Evolutionary conservation across 2,113 vertebrate species (phyloP).

Genomic region (Aramus guarauna): DNA sequence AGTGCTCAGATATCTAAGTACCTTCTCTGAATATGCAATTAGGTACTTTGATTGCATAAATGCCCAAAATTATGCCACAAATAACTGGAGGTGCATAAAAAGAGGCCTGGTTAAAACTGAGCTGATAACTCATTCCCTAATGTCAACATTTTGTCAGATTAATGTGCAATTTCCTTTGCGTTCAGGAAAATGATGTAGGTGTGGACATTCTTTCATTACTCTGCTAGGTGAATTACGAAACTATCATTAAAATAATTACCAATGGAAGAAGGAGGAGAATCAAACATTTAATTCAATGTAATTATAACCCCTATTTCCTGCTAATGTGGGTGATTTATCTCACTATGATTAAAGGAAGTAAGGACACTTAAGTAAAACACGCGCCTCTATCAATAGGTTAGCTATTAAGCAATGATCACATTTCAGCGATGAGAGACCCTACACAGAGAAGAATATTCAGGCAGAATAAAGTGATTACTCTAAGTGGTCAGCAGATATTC

Average conservation of each 20-base stretch:
- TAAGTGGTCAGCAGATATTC: neutral
- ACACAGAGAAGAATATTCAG: neutral
- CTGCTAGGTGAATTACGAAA: neutral
- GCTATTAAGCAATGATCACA: neutral
- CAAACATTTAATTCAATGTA: slow-evolving; percentile 28
- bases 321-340: slow-evolving; percentile 18
- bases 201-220: neutral
- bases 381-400: neutral
- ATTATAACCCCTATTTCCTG: slow-evolving; percentile 18
- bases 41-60: neutral
- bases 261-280: slow-evolving; percentile 12
- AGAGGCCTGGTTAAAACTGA: neutral
- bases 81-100: neutral
- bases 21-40: neutral
- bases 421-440: neutral
- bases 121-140: neutral
- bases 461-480: neutral
- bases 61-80: neutral
- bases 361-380: neutral
- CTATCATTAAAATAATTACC: slow-evolving; percentile 46
- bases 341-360: neutral
- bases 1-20: neutral
- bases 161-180: neutral
- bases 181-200: neutral
- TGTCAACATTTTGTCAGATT: slow-evolving; percentile 31